A percentile compares a stretch with the other conserved stretches of the same genome.
Evolutionary conservation across 2,888 invertebrate genomes (phyloP).

Genomic region (Piscicola geometra): DNA sequence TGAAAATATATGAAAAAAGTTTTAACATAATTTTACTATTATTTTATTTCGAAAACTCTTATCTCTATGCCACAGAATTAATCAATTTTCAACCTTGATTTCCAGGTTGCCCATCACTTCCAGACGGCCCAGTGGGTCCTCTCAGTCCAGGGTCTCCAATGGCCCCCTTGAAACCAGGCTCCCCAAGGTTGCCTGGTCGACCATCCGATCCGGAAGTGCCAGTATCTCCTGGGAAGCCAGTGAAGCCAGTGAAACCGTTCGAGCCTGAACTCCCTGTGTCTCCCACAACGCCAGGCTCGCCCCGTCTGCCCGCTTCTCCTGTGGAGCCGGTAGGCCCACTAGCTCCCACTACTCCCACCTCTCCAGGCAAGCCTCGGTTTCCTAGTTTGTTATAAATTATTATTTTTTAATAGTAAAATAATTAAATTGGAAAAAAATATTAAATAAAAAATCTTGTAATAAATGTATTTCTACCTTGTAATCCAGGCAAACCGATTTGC

Average conservation of each 20-base stretch:
- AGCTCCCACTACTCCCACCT: conserved; percentile 19
- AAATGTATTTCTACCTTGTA: background rate
- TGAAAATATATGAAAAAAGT: no score
- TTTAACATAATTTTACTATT: no score
- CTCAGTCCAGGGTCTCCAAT: conserved; percentile 37
- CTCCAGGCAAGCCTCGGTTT: background rate
- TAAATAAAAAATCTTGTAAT: no score
- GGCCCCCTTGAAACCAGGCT: conserved; percentile 21
- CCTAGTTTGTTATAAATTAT: background rate
- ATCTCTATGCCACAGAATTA: no score
- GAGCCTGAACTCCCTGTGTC: background rate
- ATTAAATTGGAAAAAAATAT: no score
- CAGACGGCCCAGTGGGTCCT: conserved; percentile 37
- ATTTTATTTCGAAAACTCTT: no score
- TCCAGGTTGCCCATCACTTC: conserved; percentile 1
- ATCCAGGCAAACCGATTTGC: background rate
- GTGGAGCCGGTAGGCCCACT: background rate
- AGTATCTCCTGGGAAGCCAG: conserved; percentile 35
- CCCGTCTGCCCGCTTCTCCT: conserved; percentile 8
- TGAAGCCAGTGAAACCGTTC: conserved; percentile 16
- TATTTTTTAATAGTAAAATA: background rate
- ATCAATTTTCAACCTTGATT: background rate
- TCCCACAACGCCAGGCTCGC: conserved; percentile 16
- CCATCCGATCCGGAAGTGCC: conserved; percentile 39
- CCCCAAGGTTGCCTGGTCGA: conserved; percentile 36